Evolutionary conservation across 2,888 invertebrate species (phyloP).

Genomic region (Rugalucina vietnamica): DNA sequence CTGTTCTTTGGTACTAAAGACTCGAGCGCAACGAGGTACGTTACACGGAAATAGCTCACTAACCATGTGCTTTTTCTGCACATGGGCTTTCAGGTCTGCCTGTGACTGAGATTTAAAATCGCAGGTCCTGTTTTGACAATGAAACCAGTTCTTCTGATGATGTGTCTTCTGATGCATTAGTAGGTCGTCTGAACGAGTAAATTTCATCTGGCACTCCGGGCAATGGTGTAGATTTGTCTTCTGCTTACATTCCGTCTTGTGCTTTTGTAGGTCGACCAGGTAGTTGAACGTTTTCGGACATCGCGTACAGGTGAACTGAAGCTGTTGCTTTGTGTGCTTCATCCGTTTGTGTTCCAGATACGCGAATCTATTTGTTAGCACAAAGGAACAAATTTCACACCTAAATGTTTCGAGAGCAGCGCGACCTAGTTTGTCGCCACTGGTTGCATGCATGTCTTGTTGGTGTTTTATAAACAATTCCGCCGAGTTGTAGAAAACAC

Average conservation of each 20-base stretch:
- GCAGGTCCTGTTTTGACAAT: constrained; percentile 40
- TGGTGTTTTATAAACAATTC: constrained; percentile 57
- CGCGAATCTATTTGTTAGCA: constrained; percentile 57
- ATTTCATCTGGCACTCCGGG: constrained; percentile 22
- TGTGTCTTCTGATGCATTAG: constrained; percentile 30
- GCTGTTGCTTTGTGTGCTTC: constrained; percentile 49
- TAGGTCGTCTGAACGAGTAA: constrained; percentile 22
- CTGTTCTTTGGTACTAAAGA: constrained; percentile 43
- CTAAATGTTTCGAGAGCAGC: constrained; percentile 61
- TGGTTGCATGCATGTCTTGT: constrained; percentile 26
- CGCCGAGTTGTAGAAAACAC: constrained; percentile 56
- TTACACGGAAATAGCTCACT: constrained; percentile 52
- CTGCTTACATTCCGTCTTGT: constrained; percentile 33
- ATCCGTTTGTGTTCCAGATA: constrained; percentile 60
- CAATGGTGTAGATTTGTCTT: constrained; percentile 23
- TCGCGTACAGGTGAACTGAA: constrained; percentile 50
- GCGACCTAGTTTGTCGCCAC: constrained; percentile 28
- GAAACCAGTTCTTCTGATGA: constrained; percentile 41
- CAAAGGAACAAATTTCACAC: constrained; percentile 58
- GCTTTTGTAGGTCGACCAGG: constrained; percentile 49
- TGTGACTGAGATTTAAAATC: constrained; percentile 51
- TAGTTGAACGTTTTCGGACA: constrained; percentile 43
- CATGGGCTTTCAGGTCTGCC: constrained; percentile 49
- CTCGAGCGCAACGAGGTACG: constrained; percentile 42
- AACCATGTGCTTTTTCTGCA: constrained; percentile 34